phyloP scores from a whole-genome alignment of 1,140 invertebrate species.

The Schlechtendalia chinensis region DNA sequence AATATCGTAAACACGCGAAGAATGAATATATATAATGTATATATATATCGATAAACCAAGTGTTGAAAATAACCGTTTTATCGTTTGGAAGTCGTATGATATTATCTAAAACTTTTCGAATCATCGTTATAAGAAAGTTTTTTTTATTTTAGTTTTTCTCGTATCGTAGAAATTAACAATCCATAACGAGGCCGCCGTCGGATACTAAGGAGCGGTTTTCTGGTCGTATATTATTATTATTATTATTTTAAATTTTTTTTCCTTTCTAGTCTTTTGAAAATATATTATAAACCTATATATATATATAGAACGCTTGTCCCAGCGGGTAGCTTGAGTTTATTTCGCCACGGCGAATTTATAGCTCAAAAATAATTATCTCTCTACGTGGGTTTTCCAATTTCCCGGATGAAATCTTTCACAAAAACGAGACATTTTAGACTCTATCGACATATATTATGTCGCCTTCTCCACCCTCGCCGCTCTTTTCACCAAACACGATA shows the following conservation, averaged over 20 bases:
- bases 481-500: background rate
- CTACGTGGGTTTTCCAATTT: conserved; percentile 46
- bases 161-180: conserved; percentile 47
- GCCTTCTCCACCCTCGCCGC: background rate
- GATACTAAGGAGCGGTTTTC: conserved; percentile 24
- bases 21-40: too few species aligned
- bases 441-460: conserved; percentile 30
- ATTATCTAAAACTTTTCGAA: conserved; percentile 19
- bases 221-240: conserved; percentile 41
- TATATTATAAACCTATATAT: conserved; percentile 25
- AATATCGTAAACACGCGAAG: too few species aligned
- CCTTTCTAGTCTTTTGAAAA: conserved; percentile 12
- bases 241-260: background rate
- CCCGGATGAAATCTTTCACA: conserved; percentile 46
- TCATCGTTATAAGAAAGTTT: conserved; percentile 17
- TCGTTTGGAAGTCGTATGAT: background rate
- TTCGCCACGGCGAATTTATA: conserved; percentile 33
- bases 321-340: conserved; percentile 32
- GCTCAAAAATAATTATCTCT: conserved; percentile 45
- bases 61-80: background rate
- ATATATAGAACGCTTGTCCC: conserved; percentile 29
- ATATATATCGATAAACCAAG: too few species aligned
- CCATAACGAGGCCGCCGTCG: conserved; percentile 29
- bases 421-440: conserved; percentile 40
- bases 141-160: background rate